Evolutionary conservation across 2,888 invertebrate genomes (phyloP).

Genomic region (Chaetoderma sp.): DNA sequence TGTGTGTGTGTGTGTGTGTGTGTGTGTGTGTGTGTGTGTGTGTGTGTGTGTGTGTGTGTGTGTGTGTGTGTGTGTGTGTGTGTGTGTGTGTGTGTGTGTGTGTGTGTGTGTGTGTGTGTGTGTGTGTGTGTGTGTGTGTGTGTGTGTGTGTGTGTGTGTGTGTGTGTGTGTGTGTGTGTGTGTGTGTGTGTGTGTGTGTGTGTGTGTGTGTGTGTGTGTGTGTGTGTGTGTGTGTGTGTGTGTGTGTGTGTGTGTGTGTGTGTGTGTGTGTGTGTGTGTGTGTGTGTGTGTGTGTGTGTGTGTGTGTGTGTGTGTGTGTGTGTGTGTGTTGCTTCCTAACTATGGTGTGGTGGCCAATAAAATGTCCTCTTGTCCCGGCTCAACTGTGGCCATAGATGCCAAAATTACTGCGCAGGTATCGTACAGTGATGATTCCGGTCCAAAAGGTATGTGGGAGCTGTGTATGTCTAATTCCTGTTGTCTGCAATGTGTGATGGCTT

Average conservation of each 20-base stretch:
- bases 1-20: too few relatives aligned
- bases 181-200: neutral
- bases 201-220: neutral
- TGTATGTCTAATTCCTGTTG: too few relatives aligned
- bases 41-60: too few relatives aligned
- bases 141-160: conserved; percentile 5
- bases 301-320: neutral
- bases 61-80: too few relatives aligned
- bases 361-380: neutral
- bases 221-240: neutral
- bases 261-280: conserved; percentile 2
- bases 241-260: neutral
- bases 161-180: conserved; percentile 1
- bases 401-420: too few relatives aligned
- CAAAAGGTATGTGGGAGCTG: too few relatives aligned
- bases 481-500: too few relatives aligned
- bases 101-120: conserved; percentile 5
- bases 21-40: too few relatives aligned
- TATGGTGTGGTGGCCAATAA: too few relatives aligned
- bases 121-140: conserved; percentile 6
- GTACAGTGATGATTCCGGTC: too few relatives aligned
- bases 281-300: neutral
- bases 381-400: too few relatives aligned
- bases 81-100: neutral
- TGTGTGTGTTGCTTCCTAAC: too few relatives aligned